Base-by-base conservation (phyloP, 2,888 invertebrate species). In the Allygus modestus region DNA sequence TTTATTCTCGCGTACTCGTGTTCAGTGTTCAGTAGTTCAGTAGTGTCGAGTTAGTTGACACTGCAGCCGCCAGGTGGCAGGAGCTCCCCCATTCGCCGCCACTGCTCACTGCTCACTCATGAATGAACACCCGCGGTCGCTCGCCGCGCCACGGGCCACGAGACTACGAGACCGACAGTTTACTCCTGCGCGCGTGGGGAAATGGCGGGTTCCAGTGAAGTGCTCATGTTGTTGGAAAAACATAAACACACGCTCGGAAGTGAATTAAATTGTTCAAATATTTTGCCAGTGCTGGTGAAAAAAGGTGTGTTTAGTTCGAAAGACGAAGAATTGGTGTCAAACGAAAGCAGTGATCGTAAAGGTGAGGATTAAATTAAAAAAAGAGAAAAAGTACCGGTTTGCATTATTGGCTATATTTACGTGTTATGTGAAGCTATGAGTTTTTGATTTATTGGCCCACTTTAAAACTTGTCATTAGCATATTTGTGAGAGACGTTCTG, bases 171-270 rank as follows among this genome's bases (percentile, higher is more conserved):
- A 33, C 20, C 65, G 69, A 41, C 83, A 83, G 83, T 83, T 65
- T 77, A 69, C 81, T 81, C 37, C 20, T 33, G 79, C 54, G 65
- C 65, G 65, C 69, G 61, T 26, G 43, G 71, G 11, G 82, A 82
- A 75, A 85, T 85, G 85, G 85, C 85, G 83, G 85, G 85, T 58
- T 73, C 79, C 9, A 79, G 83, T 77, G 85, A 85, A 71, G 83
- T 85, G 61, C 83, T 83, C 23, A 83, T 82, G 81, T 83, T 83
- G 33, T 81, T 85, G 46, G 85, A 85, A 79, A 85, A 85, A 85
- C 85, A 85, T 73, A 85, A 85, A 82, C 73, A 85, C 61, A 79
- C 83, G 51, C 51, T 65, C 12, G 85, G 82, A 61, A 69, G 71
- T 28, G 85, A 85, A 54, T 54, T 85, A 26, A 85, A 83, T 54